A percentile compares a stretch with the other conserved stretches of the same genome.
Evolutionary conservation across 2,113 vertebrate genomes (phyloP).

Genomic region (Athene noctua): DNA sequence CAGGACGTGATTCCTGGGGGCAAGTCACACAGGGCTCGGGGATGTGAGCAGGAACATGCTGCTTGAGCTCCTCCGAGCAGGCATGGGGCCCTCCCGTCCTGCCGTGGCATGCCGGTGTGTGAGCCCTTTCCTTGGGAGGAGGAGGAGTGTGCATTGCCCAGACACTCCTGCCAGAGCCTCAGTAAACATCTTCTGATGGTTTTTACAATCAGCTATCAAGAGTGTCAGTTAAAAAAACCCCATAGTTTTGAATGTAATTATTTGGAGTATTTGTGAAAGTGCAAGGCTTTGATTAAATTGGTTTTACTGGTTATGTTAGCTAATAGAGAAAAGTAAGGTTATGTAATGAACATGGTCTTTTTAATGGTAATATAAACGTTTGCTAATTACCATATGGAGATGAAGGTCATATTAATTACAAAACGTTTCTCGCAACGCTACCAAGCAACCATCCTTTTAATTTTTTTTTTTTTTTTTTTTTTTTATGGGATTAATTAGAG

Average conservation of each 20-base stretch:
- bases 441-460: constrained; percentile 51
- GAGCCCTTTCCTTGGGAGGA: background rate
- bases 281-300: background rate
- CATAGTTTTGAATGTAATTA: background rate
- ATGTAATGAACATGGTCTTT: constrained; percentile 8
- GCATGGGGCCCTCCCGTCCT: rapidly evolving
- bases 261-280: background rate
- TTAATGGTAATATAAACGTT: constrained; percentile 58
- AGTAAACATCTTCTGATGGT: background rate
- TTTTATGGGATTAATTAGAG: constrained; percentile 59
- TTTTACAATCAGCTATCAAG: background rate
- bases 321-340: background rate
- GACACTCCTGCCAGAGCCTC: background rate
- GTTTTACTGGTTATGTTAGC: constrained; percentile 4
- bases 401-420: constrained; percentile 69
- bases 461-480: background rate
- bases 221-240: background rate
- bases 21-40: rapidly evolving
- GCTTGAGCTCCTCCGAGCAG: background rate
- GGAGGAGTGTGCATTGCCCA: rapidly evolving
- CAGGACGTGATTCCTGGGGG: rapidly evolving
- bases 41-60: rapidly evolving
- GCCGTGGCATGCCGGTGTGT: rapidly evolving
- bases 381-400: constrained; percentile 67
- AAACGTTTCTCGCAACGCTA: background rate